Evolutionary conservation across 2,797 vertebrate species (phyloP), one percentile per base, ranked within the genome.

Genomic region (Natrix natrix): DNA sequence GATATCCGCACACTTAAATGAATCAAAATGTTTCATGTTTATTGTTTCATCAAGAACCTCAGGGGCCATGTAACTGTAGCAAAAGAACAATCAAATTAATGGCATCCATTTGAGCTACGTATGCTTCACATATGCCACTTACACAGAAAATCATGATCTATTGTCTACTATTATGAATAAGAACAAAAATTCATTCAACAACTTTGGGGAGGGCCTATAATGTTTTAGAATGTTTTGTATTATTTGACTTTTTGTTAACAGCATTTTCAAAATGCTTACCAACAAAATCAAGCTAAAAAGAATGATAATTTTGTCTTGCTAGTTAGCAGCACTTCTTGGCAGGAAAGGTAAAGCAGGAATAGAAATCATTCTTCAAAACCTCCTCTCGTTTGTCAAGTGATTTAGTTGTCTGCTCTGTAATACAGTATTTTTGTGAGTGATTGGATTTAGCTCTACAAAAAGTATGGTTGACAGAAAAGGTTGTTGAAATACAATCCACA

Each of bases 11-110:
- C 99, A 99, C 95, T 99, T 99, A 96, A 99, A 99, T 3, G 99
- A 99, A 95, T 99, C 99, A 92, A 99, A 99, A 97, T 99, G 99
- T 96, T 99, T 99, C 99, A 99, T 99, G 97, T 99, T 99, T 97
- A 99, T 99, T 83, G 98, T 99, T 97, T 99, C 99, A n/a, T 99
- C 99, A 96, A 99, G 96, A 3, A 99, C 99, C 95, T 99, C 99
- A 22, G 99, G 99, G 90, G 99, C 99, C 99, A 99, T 99, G 95
- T 99, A 99, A 92, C 99, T 99, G 97, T 16, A 92, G 17, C 69
- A 94, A 69, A 91, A 91, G 57, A 93, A 94, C 89, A 87, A 94
- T 60, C 91, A 88, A 89, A 94, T 5, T 52, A 37, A 92, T 17
- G 26, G 17, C 37, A 69, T 43, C 13, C 48, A 52, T 57, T 87